Percentiles rank a stretch among this genome's conserved stretches.
These are phyloP conservation scores for Spilogale gracilis DNA, from an alignment of 2,113 vertebrate species.

Conservation along the genomic window DNA sequence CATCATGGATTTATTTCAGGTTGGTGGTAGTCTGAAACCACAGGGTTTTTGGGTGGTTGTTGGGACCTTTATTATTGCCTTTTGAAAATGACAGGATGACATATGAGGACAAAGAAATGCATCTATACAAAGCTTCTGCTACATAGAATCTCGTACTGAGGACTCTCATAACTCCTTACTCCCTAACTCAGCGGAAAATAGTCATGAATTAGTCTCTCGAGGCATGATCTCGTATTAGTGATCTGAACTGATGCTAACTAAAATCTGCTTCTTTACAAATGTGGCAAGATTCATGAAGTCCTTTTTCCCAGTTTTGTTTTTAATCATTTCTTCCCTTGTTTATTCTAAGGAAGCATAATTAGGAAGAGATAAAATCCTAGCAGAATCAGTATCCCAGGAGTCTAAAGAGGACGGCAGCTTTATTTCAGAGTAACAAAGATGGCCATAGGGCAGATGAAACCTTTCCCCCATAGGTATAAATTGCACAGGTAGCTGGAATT, in stretches of 20 bases:
- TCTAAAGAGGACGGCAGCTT: background rate
- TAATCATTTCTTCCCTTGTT: slow-evolving; percentile 50
- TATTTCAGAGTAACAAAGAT: background rate
- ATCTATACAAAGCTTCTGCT: background rate
- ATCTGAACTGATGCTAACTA: slow-evolving; percentile 28
- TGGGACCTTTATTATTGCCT: background rate
- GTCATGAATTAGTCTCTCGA: slow-evolving; percentile 35
- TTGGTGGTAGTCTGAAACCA: background rate
- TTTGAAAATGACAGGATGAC: slow-evolving; percentile 44
- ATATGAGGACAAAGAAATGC: background rate
- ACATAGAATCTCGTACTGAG: background rate
- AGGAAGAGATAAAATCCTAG: slow-evolving; percentile 37
- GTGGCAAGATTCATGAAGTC: background rate
- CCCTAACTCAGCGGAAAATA: slow-evolving; percentile 29
- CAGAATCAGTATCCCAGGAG: background rate
- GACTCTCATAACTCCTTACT: background rate
- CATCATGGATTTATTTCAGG: background rate
- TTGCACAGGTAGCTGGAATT: background rate
- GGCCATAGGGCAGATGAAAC: background rate
- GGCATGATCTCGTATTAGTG: background rate
- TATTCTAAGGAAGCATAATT: slow-evolving; percentile 30
- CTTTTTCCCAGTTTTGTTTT: background rate
- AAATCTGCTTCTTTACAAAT: slow-evolving; percentile 59
- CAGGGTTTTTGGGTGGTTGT: background rate
- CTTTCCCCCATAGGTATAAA: background rate